phyloP scores from a whole-genome alignment of 2,797 vertebrate species.

The Anniella stebbinsi region DNA sequence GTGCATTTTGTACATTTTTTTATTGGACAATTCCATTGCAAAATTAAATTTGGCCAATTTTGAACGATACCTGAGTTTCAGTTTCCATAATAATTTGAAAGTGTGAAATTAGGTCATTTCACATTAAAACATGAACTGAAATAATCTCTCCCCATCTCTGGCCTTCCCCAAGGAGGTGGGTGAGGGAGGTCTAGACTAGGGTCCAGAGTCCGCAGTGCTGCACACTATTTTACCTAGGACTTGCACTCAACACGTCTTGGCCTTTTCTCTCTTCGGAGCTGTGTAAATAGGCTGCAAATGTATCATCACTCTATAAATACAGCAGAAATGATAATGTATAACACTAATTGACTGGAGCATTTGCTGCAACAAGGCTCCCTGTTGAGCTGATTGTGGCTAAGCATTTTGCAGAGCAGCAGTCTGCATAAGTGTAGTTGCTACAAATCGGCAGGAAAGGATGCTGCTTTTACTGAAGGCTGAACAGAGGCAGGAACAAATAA shows the following conservation, averaged over 20 bases:
- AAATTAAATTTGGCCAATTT: too few relatives aligned
- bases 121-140: too few relatives aligned
- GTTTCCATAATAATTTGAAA: too few relatives aligned
- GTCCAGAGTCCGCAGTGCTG: not conserved
- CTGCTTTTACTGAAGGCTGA: not conserved
- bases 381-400: not conserved
- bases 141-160: too few relatives aligned
- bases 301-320: constrained; percentile 5
- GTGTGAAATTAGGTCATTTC: too few relatives aligned
- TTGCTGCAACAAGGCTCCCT: not conserved
- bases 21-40: too few relatives aligned
- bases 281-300: not conserved
- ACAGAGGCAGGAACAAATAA: not conserved
- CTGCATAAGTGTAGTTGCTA: not conserved
- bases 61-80: too few relatives aligned
- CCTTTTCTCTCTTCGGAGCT: not conserved
- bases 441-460: not conserved
- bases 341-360: not conserved
- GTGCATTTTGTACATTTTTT: too few relatives aligned
- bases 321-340: not conserved
- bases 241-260: not conserved
- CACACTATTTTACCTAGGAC: not conserved
- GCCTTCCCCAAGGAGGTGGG: not conserved
- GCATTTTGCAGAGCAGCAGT: not conserved
- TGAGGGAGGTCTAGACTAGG: not conserved